Base-by-base conservation (phyloP, 2,888 invertebrate genomes). In the Scrobipalpa costella region DNA sequence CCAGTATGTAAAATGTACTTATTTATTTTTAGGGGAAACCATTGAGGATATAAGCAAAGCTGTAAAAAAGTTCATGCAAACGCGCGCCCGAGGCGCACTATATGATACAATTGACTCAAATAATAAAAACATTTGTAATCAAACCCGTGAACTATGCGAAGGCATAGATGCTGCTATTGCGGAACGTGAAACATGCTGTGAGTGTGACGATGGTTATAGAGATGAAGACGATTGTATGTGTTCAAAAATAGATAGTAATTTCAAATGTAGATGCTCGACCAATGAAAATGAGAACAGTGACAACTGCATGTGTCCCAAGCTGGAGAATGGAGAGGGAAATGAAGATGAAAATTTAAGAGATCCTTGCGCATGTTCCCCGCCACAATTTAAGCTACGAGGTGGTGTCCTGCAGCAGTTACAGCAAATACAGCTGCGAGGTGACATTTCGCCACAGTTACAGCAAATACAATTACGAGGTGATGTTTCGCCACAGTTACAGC, bases 31-130 rank as follows among this genome's bases (percentile, higher is more conserved):
- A 55, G 55, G 55, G 9, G 33, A 33, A 27, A 55, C 55, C n/a
- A 33, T 55, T 1, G 55, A 55, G 21, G 55, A 55, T n/a, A 55
- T 55, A 33, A 33, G 55, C n/a, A n/a, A n/a, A 3, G 55, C 55
- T 9, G 55, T 55, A 7, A 11, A 27, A 11, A 55, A 33, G n/a
- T 55, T 55, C 33, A 55, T 55, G 33, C 21, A 13, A n/a, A 33
- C 55, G 11, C 11, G n/a, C 1, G 15, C 7, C 9, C 13, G n/a
- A 27, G 55, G 55, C 27, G 11, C 13, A 33, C 11, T 55, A 11
- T 55, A 33, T 7, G 33, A 19, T 9, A 9, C 55, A 11, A 34
- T 27, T 13, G 27, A 5, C 13, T 55, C 13, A 5, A n/a, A n/a
- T 27, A 15, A 11, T 33, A 21, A 33, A 5, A 55, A 55, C n/a